Base-by-base conservation (phyloP, 2,113 vertebrate species). In the Ciconia stormi region DNA sequence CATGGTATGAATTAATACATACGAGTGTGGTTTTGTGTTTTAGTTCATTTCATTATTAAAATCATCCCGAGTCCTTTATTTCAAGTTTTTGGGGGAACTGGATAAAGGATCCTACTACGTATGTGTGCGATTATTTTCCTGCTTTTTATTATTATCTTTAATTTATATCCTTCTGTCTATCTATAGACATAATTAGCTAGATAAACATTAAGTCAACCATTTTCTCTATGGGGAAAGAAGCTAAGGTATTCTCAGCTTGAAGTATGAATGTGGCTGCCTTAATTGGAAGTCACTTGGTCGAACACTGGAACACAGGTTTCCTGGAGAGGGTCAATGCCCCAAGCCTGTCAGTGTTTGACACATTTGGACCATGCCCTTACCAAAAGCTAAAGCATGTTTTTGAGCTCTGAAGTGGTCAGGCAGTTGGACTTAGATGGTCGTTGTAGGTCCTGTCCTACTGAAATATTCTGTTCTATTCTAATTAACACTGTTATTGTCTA, bases 401-500 rank as follows among this genome's bases (percentile, higher is more conserved):
- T 72, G 40, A 29, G 26, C 11, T 27, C 27, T 59, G 5, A 32
- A 34, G 10, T 56, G 34, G 14, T 23, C 21, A 62, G 42, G 22
- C 34, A 25, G 20, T 53, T 71, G 34, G 20, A 36, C 7, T 25
- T 25, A 6, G 8, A 8, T 58, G 19, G 13, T n/a, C 2, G 0
- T 25, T 46, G 18, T n/a, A 21, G 20, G 11, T 88, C 47, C 18
- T 12, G 87, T 89, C 11, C 59, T 42, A 23, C 10, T 61, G 7
- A 16, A 55, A 42, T 21, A n/a, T 1, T 76, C 10, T 22, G 8
- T 23, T 71, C 42, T 36, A 7, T 29, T 71, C 42, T 40, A 16
- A 69, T 92, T 93, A 95, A 71, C n/a, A 34, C 36, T 93, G n/a
- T 82, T 94, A 74, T 23, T 95, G 36, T 84, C 21, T 82, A 92